These are phyloP conservation scores for Malacosoma neustria DNA, from an alignment of 2,888 invertebrate genomes.

Conservation along the genomic window DNA sequence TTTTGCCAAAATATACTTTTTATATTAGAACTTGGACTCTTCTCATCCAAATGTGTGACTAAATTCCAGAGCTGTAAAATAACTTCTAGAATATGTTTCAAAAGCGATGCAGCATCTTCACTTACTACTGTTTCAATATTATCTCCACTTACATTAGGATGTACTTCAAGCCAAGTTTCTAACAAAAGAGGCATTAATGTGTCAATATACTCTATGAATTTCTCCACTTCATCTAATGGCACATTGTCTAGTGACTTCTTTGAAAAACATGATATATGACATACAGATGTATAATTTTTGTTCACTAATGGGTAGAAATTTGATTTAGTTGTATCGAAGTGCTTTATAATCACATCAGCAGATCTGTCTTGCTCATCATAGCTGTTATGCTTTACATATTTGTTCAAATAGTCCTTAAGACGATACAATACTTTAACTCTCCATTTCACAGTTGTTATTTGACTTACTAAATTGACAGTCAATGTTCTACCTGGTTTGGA, in stretches of 20 bases:
- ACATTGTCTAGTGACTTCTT: slow-evolving; percentile 40
- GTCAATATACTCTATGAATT: slow-evolving; percentile 77
- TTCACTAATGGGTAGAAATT: slow-evolving; percentile 47
- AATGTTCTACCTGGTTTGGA: slow-evolving; percentile 80
- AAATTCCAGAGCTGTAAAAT: slow-evolving; percentile 75
- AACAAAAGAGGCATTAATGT: slow-evolving; percentile 84
- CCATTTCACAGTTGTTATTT: slow-evolving; percentile 86
- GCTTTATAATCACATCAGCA: slow-evolving; percentile 7
- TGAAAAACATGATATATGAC: slow-evolving; percentile 53
- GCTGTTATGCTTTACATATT: slow-evolving; percentile 42
- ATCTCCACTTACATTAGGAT: slow-evolving; percentile 61
- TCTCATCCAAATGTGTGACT: slow-evolving; percentile 38
- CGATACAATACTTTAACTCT: slow-evolving; percentile 83
- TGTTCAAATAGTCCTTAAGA: slow-evolving; percentile 70
- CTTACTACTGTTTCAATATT: slow-evolving; percentile 67
- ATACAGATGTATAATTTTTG: slow-evolving; percentile 40
- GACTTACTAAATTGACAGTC: slow-evolving; percentile 80
- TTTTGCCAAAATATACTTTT: slow-evolving; percentile 66
- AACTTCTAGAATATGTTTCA: slow-evolving; percentile 78
- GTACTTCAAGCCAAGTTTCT: slow-evolving; percentile 90
- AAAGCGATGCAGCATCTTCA: slow-evolving; percentile 77
- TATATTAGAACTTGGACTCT: slow-evolving; percentile 48
- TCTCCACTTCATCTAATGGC: slow-evolving; percentile 53
- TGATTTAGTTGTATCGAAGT: slow-evolving; percentile 33
- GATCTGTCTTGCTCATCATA: slow-evolving; percentile 19